These are phyloP conservation scores for Trisateles emortualis DNA, from an alignment of 2,888 invertebrate genomes.

Conservation along the genomic window DNA sequence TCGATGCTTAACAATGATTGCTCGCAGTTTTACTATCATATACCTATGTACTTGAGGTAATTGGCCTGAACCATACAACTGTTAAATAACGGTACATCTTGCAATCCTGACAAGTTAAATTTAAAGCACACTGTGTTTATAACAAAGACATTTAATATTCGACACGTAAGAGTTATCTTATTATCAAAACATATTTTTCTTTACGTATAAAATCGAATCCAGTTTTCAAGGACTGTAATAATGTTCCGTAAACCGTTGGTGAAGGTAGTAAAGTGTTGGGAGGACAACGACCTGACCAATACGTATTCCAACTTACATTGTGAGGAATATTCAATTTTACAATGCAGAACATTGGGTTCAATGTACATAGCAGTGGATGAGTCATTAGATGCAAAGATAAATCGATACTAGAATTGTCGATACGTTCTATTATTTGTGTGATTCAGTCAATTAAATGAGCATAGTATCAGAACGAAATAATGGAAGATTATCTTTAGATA, in stretches of 20 bases:
- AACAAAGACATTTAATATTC: conserved; percentile 25
- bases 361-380: conserved; percentile 65
- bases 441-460: conserved; percentile 25
- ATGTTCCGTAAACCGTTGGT: conserved; percentile 78
- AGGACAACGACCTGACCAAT: conserved; percentile 83
- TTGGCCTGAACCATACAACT: conserved; percentile 37
- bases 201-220: conserved; percentile 65
- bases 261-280: conserved; percentile 77
- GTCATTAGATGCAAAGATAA: conserved; percentile 73
- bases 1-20: conserved; percentile 12
- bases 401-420: conserved; percentile 57
- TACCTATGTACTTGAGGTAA: conserved; percentile 37
- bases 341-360: conserved; percentile 74
- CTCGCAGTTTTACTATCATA: conserved; percentile 14
- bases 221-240: conserved; percentile 80
- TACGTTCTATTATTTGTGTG: conserved; percentile 41
- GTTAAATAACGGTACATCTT: conserved; percentile 47
- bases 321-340: conserved; percentile 77
- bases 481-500: neutral
- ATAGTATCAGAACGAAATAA: conserved; percentile 1
- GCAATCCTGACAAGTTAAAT: conserved; percentile 36
- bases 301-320: conserved; percentile 74
- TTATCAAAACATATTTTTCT: conserved; percentile 33
- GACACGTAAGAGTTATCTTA: conserved; percentile 32
- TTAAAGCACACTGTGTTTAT: conserved; percentile 32